Evolutionary conservation across 2,888 invertebrate genomes (phyloP).

Genomic region (Hirtodrosophila alboralis): DNA sequence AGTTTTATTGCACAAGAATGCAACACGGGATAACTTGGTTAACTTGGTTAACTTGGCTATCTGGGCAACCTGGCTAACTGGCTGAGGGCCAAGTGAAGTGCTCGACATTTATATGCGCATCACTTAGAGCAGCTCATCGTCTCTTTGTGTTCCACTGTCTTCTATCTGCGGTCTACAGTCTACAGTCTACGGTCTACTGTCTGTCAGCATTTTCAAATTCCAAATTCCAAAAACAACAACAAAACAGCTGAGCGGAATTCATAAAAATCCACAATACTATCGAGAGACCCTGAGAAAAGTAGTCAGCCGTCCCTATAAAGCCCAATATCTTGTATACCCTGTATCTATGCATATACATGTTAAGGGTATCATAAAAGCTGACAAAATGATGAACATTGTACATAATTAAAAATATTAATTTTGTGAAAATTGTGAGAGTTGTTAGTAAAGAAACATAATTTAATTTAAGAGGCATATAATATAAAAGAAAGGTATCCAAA

Average conservation of each 20-base stretch:
- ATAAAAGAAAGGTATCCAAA: too few species aligned
- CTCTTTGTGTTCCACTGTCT: slow-evolving; percentile 6
- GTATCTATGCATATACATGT: background rate
- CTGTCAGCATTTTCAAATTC: slow-evolving; percentile 38
- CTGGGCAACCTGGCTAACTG: slow-evolving; percentile 31
- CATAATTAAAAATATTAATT: too few species aligned
- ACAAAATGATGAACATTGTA: too few species aligned
- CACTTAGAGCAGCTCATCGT: slow-evolving; percentile 59
- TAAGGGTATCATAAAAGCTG: background rate
- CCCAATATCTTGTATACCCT: slow-evolving; percentile 26
- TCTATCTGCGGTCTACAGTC: background rate
- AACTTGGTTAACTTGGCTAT: slow-evolving; percentile 42
- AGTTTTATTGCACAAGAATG: slow-evolving; percentile 77
- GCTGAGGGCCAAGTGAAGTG: slow-evolving; percentile 66
- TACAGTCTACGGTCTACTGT: slow-evolving; percentile 15
- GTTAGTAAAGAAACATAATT: too few species aligned
- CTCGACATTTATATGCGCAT: slow-evolving; percentile 81
- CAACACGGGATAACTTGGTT: slow-evolving; percentile 34
- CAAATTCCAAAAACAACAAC: slow-evolving; percentile 54
- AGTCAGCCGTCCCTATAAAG: background rate
- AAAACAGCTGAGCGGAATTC: slow-evolving; percentile 73
- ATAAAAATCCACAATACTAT: slow-evolving; percentile 57
- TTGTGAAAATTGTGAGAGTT: too few species aligned
- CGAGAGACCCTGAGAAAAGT: slow-evolving; percentile 25
- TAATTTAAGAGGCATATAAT: too few species aligned